Evolutionary conservation across 2,113 vertebrate species (phyloP).

Genomic region (Myiopsitta monachus): DNA sequence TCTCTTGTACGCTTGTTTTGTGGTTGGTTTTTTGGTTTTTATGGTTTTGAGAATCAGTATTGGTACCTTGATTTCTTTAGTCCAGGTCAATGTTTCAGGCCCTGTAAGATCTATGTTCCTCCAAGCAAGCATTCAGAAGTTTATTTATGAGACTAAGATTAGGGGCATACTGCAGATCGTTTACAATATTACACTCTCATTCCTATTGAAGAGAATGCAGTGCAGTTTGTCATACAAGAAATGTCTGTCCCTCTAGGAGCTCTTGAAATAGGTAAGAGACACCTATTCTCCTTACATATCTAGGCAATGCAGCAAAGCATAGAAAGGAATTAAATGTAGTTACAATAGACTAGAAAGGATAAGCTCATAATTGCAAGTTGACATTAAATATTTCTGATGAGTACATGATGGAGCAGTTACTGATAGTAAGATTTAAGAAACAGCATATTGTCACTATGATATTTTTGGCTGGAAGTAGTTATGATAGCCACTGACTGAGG

Average conservation of each 20-base stretch:
- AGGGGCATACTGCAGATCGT: not conserved
- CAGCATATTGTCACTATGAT: not conserved
- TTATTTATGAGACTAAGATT: not conserved
- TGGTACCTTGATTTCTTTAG: not conserved
- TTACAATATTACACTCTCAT: not conserved
- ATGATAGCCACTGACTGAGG: not conserved
- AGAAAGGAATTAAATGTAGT: not conserved
- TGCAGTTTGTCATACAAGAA: not conserved
- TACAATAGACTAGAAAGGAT: not conserved
- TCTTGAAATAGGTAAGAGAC: not conserved
- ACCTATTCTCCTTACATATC: not conserved
- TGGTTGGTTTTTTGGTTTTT: not conserved
- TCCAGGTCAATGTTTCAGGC: not conserved
- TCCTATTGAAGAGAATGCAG: not conserved
- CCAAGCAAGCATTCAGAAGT: not conserved
- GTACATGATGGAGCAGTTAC: not conserved
- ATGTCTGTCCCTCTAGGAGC: not conserved
- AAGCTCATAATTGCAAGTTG: not conserved
- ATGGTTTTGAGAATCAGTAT: not conserved
- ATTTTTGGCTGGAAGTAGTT: not conserved
- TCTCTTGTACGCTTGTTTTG: not conserved
- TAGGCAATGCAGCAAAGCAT: not conserved
- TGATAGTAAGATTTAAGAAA: not conserved
- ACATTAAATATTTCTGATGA: not conserved
- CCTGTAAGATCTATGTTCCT: not conserved